Evolutionary conservation across 2,888 invertebrate genomes (phyloP).

Genomic region (Drosophila differens): DNA sequence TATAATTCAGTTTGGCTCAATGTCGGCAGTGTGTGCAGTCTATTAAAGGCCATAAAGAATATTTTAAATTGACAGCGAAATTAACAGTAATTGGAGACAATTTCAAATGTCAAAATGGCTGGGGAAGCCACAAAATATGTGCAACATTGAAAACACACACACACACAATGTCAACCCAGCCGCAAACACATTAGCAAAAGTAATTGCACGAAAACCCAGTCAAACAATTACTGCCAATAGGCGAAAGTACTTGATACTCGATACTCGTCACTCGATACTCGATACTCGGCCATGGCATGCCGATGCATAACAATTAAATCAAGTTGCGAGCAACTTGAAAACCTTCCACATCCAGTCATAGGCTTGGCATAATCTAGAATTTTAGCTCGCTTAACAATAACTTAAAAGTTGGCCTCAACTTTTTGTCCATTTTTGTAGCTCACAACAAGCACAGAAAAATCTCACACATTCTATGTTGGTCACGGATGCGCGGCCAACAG

Average conservation of each 20-base stretch:
- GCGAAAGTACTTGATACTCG: constrained; percentile 35
- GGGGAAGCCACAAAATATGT: constrained; percentile 61
- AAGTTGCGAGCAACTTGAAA: constrained; percentile 18
- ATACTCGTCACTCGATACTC: constrained; percentile 22
- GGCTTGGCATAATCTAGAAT: constrained; percentile 44
- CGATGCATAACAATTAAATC: constrained; percentile 23
- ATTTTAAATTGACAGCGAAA: constrained; percentile 46
- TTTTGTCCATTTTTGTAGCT: constrained; percentile 18
- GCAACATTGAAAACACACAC: constrained; percentile 5
- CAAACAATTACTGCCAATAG: constrained; percentile 32
- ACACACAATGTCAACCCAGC: constrained; percentile 26
- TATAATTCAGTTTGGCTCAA: constrained; percentile 25
- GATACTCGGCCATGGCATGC: constrained; percentile 37
- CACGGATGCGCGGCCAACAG: constrained; percentile 46
- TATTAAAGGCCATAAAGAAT: constrained; percentile 23
- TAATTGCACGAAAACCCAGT: constrained; percentile 17
- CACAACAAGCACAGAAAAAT: constrained; percentile 26
- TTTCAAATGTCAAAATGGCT: constrained; percentile 65
- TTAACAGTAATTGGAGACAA: constrained; percentile 68
- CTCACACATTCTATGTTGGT: constrained; percentile 44
- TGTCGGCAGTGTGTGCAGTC: constrained; percentile 20
- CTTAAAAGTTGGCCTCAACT: constrained; percentile 2
- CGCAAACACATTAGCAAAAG: constrained; percentile 2
- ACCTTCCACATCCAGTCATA: constrained; percentile 34
- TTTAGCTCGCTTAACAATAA: constrained; percentile 15